These are phyloP conservation scores for Cyclopterus lumpus DNA, from an alignment of 2,797 vertebrate species.

Conservation along the genomic window DNA sequence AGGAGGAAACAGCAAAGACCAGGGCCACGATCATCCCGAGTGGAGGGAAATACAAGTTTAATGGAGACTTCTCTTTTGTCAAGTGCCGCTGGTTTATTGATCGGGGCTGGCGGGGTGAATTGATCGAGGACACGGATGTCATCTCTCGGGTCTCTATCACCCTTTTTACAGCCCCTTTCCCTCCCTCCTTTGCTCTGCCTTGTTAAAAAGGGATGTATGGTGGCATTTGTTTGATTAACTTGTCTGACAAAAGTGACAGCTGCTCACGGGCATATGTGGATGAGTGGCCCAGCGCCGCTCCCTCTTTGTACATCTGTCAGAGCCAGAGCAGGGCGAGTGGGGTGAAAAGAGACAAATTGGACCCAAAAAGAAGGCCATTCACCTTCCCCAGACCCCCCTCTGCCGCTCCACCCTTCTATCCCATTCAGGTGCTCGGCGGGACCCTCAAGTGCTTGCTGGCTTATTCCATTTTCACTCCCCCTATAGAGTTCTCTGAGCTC, in stretches of 20 bases:
- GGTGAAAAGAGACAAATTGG: constrained; percentile 99
- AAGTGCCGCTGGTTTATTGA: constrained; percentile 69
- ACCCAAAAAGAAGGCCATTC: constrained; percentile 99
- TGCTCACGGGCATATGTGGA: constrained; percentile 96
- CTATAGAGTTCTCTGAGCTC: constrained; percentile 91
- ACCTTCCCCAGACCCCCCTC: constrained; percentile 96
- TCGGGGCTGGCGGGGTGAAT: constrained; percentile 61
- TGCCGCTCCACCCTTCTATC: constrained; percentile 77
- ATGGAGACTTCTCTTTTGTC: constrained; percentile 73
- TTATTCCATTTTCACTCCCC: constrained; percentile 99
- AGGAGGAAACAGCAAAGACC: constrained; percentile 61
- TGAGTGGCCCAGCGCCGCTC: constrained; percentile 98
- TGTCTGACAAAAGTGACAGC: constrained; percentile 99
- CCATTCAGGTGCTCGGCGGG: constrained; percentile 98
- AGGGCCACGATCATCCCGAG: constrained; percentile 49
- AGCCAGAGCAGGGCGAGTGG: constrained; percentile 94
- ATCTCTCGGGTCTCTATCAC: constrained; percentile 73
- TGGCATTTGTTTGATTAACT: constrained; percentile 99
- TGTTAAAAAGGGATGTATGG: constrained; percentile 92
- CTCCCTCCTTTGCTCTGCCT: constrained; percentile 48
- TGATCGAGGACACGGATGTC: constrained; percentile 75
- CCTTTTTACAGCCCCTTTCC: constrained; percentile 75
- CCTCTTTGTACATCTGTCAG: constrained; percentile 99
- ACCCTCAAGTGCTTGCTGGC: constrained; percentile 99
- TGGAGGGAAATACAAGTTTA: constrained; percentile 74